phyloP scores from a whole-genome alignment of 2,888 invertebrate species.

The Harpalus rubripes region DNA sequence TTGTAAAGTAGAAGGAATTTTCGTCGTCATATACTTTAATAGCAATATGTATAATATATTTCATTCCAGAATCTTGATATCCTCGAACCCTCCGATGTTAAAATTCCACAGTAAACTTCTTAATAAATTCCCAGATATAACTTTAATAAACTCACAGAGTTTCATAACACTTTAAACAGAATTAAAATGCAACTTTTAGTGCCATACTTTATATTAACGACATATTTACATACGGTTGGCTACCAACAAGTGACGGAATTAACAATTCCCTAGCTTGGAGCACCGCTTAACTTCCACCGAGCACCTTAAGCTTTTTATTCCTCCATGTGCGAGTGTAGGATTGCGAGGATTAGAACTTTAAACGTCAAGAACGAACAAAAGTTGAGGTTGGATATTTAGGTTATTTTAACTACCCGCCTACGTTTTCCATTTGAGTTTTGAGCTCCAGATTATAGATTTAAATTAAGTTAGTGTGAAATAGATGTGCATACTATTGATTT shows the following conservation, averaged over 20 bases:
- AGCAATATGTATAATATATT: slow-evolving; percentile 7
- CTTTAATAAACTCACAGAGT: slow-evolving; percentile 23
- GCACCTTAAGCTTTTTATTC: slow-evolving; percentile 1
- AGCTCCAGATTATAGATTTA: slow-evolving; percentile 29
- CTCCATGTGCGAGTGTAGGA: neutral
- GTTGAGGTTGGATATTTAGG: slow-evolving; percentile 22
- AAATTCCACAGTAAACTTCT: slow-evolving; percentile 12
- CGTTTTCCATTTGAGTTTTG: slow-evolving; percentile 20
- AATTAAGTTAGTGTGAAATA: slow-evolving; percentile 26
- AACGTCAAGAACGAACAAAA: slow-evolving; percentile 10
- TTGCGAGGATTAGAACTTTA: neutral
- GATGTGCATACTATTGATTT: neutral
- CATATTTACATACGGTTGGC: slow-evolving; percentile 21
- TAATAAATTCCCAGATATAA: slow-evolving; percentile 35
- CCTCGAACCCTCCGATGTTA: neutral
- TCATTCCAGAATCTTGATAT: slow-evolving; percentile 13
- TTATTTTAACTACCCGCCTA: slow-evolving; percentile 22
- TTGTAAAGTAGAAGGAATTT: slow-evolving; percentile 6
- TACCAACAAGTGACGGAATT: slow-evolving; percentile 37
- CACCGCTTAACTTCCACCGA: neutral
- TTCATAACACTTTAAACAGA: slow-evolving; percentile 37
- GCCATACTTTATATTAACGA: slow-evolving; percentile 23
- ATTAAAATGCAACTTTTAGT: slow-evolving; percentile 45
- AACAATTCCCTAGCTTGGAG: slow-evolving; percentile 5
- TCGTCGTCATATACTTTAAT: neutral